Base-by-base conservation (phyloP, 2,888 invertebrate species). In the Taphrorychus bicolor region DNA sequence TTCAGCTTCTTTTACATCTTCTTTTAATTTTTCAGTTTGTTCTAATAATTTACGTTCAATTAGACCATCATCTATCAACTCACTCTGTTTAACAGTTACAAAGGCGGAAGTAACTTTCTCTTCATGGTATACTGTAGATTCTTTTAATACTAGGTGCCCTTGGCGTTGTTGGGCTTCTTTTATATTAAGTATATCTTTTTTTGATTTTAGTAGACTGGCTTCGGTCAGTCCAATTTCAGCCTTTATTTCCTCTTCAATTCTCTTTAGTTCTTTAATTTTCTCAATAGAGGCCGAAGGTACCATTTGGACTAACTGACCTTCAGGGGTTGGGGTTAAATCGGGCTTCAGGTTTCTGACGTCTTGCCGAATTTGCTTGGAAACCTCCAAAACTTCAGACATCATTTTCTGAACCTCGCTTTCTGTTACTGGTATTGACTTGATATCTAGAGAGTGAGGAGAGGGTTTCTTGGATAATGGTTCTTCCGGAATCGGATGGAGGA, bases 291-390 rank as follows among this genome's bases (percentile, higher is more conserved):
- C 53, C 2, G 77, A 74, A 14, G 78, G 77, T 51, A 81, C 61
- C 61, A 82, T 75, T 40, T 78, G 77, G 40, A 82, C 73, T 18
- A 80, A 67, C 64, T 82, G 81, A 5, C 83, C 83, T 72, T 84
- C 83, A 2, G 84, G 84, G 2, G 84, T 85, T n/a, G 84, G 84
- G 1, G 84, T 84, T 62, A 85, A 74, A 73, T 85, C 84, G n/a
- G 85, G 85, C 75, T 84, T 84, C 7, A 84, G 66, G 75, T 83
- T 82, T 71, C 82, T 83, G 0, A 85, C 83, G 73, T 85, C 83
- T 49, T 83, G 80, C 69, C 84, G 81, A 21, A 85, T 84, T 74
- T 83, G 82, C 57, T 83, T 81, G 0, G 84, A 81, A n/a, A 79
- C 83, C 73, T 84, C 84, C 23, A 84, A 76, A 5, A 83, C 83